Evolutionary conservation across 2,888 invertebrate species (phyloP).

Genomic region (Volucella inanis): DNA sequence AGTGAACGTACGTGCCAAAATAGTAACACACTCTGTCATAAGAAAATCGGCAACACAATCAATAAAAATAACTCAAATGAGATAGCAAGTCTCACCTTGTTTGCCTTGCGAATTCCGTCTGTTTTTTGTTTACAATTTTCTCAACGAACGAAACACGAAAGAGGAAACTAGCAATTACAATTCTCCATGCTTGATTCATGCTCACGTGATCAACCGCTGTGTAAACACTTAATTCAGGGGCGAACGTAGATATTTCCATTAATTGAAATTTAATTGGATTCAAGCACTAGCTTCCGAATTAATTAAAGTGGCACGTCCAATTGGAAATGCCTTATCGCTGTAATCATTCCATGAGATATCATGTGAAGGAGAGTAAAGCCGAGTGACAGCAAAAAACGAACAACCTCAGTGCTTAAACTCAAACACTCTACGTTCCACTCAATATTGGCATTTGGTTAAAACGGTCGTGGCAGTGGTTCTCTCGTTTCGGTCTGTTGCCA

Average conservation of each 20-base stretch:
- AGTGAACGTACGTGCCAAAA: too few relatives aligned
- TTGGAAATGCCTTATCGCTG: neutral
- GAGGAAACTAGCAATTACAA: neutral
- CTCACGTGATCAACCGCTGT: too few relatives aligned
- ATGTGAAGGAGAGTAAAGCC: neutral
- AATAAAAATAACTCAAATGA: neutral
- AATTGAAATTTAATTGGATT: conserved; percentile 34
- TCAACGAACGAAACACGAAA: neutral
- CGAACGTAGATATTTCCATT: neutral
- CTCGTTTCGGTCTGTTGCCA: neutral
- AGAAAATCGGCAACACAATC: conserved; percentile 17
- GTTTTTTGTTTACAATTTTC: conserved; percentile 54
- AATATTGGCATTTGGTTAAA: conserved; percentile 12
- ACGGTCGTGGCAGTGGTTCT: neutral
- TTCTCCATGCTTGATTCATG: too few relatives aligned
- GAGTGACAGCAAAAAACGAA: neutral
- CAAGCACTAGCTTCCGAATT: conserved; percentile 9
- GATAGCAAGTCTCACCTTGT: neutral
- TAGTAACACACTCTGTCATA: too few relatives aligned
- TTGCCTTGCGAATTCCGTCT: conserved; percentile 7
- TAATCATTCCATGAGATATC: neutral
- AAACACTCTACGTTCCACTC: conserved; percentile 4
- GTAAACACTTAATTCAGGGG: too few relatives aligned
- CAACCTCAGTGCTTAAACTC: neutral
- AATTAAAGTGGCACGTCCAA: neutral